Base-by-base conservation (phyloP, 2,888 invertebrate genomes). In the Neocrepidodera transversa region DNA sequence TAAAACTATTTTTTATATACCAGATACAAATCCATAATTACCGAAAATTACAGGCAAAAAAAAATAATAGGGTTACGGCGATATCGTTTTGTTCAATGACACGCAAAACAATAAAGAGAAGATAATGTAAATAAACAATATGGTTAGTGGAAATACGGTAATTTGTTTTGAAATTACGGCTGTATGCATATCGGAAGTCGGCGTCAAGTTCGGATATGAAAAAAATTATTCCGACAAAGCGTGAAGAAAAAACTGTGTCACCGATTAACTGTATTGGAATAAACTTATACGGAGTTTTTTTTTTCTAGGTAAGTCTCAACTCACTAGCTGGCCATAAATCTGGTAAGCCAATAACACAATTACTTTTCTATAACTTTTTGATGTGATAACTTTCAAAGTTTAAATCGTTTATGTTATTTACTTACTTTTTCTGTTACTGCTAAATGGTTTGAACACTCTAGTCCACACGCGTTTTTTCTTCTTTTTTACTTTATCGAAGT, bases 161-260 rank as follows among this genome's bases (percentile, higher is more conserved):
- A 58, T 59, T 64, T 57, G 51, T 40, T 36, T 35, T 51, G 48
- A 61, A 56, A 64, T 57, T 61, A 58, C 30, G 43, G 53, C 17
- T 36, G 28, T 54, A 45, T 56, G 54, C 61, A 59, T 45, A 64
- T 59, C 59, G 64, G 64, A 64, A 62, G 58, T 63, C 5, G 58
- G 58, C 40, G 53, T 63, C 60, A 56, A 63, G 53, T 63, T 59
- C 51, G 36, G 50, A 49, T 58, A 47, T 28, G 32, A 53, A 51
- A 38, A 54, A 53, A 40, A 45, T 43, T 18, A 48, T 10, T 14
- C 11, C 17, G 14, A 54, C 45, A 43, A 53, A 53, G 42, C 53
- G 26, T 32, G 18, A 54, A 54, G 30, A 32, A 36, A 36, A n/a
- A 38, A 38, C 16, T 11, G 17, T 38, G 38, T 38, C 38, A 38